Evolutionary conservation across 2,888 invertebrate species (phyloP).

Genomic region (Volucella inanis): DNA sequence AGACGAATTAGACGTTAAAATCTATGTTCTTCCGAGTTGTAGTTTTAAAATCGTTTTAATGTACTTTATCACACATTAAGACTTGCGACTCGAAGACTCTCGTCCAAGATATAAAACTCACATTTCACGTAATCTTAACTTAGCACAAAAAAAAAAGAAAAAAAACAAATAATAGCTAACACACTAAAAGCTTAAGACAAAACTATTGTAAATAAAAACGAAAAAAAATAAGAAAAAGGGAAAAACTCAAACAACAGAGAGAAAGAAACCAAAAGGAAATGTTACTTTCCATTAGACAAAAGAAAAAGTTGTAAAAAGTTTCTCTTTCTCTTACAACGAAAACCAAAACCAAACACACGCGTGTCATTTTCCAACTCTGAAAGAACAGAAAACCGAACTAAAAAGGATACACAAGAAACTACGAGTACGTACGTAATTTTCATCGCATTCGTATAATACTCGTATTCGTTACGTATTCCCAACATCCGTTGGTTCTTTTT

Average conservation of each 20-base stretch:
- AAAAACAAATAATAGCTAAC: too few relatives aligned
- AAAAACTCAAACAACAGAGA: not conserved
- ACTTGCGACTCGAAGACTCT: too few relatives aligned
- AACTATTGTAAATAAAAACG: constrained; percentile 13
- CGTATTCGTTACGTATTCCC: not conserved
- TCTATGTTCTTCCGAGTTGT: too few relatives aligned
- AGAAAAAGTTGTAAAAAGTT: constrained; percentile 54
- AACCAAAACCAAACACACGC: constrained; percentile 13
- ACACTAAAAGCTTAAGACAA: not conserved
- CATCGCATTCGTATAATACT: constrained; percentile 14
- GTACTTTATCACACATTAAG: too few relatives aligned
- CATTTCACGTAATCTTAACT: too few relatives aligned
- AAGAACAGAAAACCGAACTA: constrained; percentile 35
- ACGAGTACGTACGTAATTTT: not conserved
- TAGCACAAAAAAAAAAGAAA: too few relatives aligned
- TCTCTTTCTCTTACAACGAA: constrained; percentile 35
- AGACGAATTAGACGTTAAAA: too few relatives aligned
- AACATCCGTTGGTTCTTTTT: too few relatives aligned
- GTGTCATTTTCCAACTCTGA: constrained; percentile 37
- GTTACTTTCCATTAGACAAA: constrained; percentile 53
- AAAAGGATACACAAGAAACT: constrained; percentile 32
- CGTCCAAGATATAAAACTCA: too few relatives aligned
- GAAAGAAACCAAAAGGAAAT: constrained; percentile 38
- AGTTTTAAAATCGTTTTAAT: too few relatives aligned
- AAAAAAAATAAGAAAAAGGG: constrained; percentile 1